Conservation (phyloP, 2,888 invertebrate genomes). For the Venusia cambrica region DNA sequence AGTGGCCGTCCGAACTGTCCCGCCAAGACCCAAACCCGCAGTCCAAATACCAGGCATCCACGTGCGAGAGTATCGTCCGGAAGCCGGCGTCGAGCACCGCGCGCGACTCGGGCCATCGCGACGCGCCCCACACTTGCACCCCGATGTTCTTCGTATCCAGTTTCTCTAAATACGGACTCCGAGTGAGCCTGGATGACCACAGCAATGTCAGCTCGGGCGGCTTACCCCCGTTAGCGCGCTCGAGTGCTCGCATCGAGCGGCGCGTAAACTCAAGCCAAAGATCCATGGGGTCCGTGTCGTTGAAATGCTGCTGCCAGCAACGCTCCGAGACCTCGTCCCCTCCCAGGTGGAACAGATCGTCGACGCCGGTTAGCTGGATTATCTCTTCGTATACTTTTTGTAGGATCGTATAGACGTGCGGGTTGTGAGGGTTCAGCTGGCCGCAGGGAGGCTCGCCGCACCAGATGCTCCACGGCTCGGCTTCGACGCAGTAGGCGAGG, state of each 20-base stretch:
- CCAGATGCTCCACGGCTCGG: conserved; percentile 89
- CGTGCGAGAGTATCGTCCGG: conserved; percentile 89
- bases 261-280: conserved; percentile 90
- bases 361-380: conserved; percentile 86
- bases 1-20: conserved; percentile 90
- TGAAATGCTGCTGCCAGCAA: conserved; percentile 88
- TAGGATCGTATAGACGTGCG: conserved; percentile 86
- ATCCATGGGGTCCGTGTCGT: conserved; percentile 88
- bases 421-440: conserved; percentile 90
- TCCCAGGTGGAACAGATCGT: conserved; percentile 91
- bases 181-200: conserved; percentile 90
- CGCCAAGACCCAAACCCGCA: conserved; percentile 94
- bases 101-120: conserved; percentile 89
- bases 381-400: conserved; percentile 89
- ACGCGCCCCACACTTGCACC: conserved; percentile 91
- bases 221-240: conserved; percentile 82
- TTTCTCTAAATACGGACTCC: conserved; percentile 84
- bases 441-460: conserved; percentile 94
- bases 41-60: conserved; percentile 94
- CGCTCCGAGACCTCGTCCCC: conserved; percentile 91
- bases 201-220: conserved; percentile 82
- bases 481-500: conserved; percentile 89
- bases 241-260: conserved; percentile 82
- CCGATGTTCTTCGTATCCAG: conserved; percentile 81
- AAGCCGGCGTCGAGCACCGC: conserved; percentile 89